A percentile compares a stretch with the other conserved stretches of the same genome.
These are phyloP conservation scores for Drosophila antonietae DNA, from an alignment of 2,888 invertebrate genomes.

Conservation along the genomic window DNA sequence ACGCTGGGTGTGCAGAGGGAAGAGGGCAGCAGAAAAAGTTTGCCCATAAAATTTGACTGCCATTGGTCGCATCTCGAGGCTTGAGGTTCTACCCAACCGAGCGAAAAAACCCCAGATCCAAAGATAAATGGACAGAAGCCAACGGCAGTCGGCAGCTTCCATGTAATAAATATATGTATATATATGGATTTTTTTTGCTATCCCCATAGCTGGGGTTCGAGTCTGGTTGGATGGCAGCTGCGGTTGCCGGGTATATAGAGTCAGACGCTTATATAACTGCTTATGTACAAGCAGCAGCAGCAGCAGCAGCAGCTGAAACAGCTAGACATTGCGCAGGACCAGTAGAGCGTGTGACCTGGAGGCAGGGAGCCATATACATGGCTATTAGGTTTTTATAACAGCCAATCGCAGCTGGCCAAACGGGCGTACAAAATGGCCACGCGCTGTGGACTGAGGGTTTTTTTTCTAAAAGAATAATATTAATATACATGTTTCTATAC, in stretches of 20 bases:
- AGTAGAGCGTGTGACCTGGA: constrained; percentile 4
- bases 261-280: constrained; percentile 48
- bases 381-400: constrained; percentile 41
- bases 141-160: constrained; percentile 67
- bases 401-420: constrained; percentile 65
- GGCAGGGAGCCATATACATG: constrained; percentile 27
- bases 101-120: constrained; percentile 50
- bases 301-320: not conserved
- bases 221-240: constrained; percentile 59
- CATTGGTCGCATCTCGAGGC: constrained; percentile 73
- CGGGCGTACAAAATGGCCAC: constrained; percentile 69
- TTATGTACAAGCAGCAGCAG: constrained; percentile 55
- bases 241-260: constrained; percentile 26
- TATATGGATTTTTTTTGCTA: constrained; percentile 1
- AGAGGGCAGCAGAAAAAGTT: constrained; percentile 61
- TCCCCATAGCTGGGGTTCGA: constrained; percentile 35
- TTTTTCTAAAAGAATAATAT: not conserved
- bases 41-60: constrained; percentile 81
- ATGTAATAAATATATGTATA: constrained; percentile 57
- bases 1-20: not conserved
- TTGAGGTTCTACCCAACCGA: constrained; percentile 33
- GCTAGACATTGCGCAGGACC: constrained; percentile 64
- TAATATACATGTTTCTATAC: not conserved
- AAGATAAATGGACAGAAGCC: constrained; percentile 81
- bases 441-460: constrained; percentile 6